Evolutionary conservation across 2,888 invertebrate genomes (phyloP), one percentile per base, ranked within the genome.

Genomic region (Drosophila leonis): DNA sequence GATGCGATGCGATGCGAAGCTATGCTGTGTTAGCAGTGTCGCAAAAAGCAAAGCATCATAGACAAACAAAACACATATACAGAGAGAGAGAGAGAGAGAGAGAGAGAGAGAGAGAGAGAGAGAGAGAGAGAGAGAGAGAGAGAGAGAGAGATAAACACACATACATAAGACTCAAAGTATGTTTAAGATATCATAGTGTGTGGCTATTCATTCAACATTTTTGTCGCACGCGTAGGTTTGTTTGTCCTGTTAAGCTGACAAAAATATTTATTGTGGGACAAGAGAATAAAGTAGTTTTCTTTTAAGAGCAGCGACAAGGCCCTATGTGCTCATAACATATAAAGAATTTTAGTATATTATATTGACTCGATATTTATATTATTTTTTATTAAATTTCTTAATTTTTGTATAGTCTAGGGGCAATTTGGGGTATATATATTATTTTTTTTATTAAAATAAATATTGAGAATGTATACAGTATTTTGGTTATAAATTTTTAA

Each of bases 41-140:
- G 55, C 74, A 83, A 68, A 80, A 72, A 72, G 83, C 65, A 31
- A 52, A 71, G 51, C 80, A 60, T 54, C 56, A 49, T 49, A 59
- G 49, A 51, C 68, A 65, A 54, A 61, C 57, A 48, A 41, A n/a
- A 48, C 35, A 24, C 31, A 33, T 39, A 49, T 24, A 51, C 18
- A 49, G 33, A 33, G 10, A 33, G 33, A 2, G 2, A 33, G 15
- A 37, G 35, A 37, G 35, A 15, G 13, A 37, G 15, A 37, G 35
- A 35, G 15, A 35, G 15, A 35, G 35, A 35, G 13, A 13, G 35
- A 35, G 13, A 13, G 13, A 37, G 1, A 15, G 35, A 15, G 37
- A 37, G 15, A 15, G 6, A 13, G 37, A 15, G 35, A 35, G 13
- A 13, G 35, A 24, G 44, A 13, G 5, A 15, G 6, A 37, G 37